These are phyloP conservation scores for Protophormia terraenovae DNA, from an alignment of 2,888 invertebrate species.

Conservation along the genomic window DNA sequence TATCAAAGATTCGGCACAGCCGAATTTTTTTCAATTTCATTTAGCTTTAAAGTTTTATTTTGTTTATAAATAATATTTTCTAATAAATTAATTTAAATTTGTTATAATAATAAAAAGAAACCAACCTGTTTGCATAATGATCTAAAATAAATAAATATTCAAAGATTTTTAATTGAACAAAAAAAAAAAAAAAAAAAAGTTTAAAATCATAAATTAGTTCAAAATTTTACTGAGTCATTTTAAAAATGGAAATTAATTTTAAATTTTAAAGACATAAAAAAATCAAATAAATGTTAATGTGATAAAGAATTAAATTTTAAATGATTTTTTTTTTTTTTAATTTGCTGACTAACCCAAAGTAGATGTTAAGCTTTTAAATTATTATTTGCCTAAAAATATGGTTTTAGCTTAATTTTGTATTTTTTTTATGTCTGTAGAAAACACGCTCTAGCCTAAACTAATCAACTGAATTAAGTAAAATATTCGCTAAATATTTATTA, in stretches of 20 bases:
- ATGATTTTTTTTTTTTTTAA: too few species aligned
- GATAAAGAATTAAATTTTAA: too few species aligned
- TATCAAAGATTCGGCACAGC: too few species aligned
- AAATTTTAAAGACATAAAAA: neutral
- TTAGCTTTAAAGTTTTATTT: neutral
- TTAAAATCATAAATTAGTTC: neutral
- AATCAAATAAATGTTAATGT: neutral
- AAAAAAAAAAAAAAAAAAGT: neutral
- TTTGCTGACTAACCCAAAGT: too few species aligned
- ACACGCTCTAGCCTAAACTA: too few species aligned
- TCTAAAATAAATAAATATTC: neutral
- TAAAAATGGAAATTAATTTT: neutral
- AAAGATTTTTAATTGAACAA: neutral
- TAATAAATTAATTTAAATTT: neutral
- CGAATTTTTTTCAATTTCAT: neutral
- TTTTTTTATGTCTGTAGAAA: too few species aligned
- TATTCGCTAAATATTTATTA: too few species aligned
- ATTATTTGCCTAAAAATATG: too few species aligned
- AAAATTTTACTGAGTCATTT: neutral
- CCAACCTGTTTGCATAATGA: neutral
- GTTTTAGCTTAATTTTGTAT: too few species aligned
- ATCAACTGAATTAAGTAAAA: too few species aligned
- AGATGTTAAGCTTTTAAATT: too few species aligned
- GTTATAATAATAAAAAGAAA: neutral
- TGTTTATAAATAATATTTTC: neutral